These are phyloP conservation scores for Riptortus pedestris DNA, from an alignment of 1,140 invertebrate species.

Conservation along the genomic window DNA sequence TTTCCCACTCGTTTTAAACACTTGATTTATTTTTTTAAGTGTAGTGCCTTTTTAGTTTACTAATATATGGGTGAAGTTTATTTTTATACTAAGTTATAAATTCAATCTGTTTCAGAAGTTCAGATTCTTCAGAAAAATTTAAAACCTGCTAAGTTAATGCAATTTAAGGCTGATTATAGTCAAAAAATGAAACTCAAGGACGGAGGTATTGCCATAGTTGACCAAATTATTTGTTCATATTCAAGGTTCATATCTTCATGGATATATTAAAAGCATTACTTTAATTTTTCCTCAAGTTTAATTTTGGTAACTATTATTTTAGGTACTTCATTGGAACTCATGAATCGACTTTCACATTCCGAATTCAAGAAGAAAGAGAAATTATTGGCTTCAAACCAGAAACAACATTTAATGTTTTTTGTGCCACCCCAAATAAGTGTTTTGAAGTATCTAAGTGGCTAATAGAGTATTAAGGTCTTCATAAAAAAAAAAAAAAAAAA, in stretches of 20 bases:
- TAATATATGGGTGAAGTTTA: no score
- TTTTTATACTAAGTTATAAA: neutral
- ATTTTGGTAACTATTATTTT: no score
- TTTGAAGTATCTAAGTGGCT: conserved; percentile 25
- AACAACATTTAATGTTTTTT: conserved; percentile 84
- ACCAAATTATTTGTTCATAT: conserved; percentile 90
- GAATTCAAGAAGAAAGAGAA: conserved; percentile 94
- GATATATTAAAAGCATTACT: no score
- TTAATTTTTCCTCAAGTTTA: no score
- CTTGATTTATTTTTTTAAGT: no score
- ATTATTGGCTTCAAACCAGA: conserved; percentile 72
- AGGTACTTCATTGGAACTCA: conserved; percentile 82
- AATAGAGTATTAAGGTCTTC: conserved; percentile 7
- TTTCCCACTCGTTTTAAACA: no score
- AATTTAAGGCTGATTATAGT: conserved; percentile 40
- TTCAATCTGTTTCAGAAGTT: conserved; percentile 40
- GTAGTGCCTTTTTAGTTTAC: no score
- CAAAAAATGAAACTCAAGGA: conserved; percentile 52
- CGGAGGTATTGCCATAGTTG: conserved; percentile 85
- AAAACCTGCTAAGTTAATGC: conserved; percentile 39
- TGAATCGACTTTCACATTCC: conserved; percentile 90
- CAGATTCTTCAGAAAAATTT: conserved; percentile 40
- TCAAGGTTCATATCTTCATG: conserved; percentile 47
- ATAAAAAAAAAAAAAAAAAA: neutral
- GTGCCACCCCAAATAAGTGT: conserved; percentile 39